Conservation (phyloP, 2,888 invertebrate genomes). For the Drosophila prolongata region DNA sequence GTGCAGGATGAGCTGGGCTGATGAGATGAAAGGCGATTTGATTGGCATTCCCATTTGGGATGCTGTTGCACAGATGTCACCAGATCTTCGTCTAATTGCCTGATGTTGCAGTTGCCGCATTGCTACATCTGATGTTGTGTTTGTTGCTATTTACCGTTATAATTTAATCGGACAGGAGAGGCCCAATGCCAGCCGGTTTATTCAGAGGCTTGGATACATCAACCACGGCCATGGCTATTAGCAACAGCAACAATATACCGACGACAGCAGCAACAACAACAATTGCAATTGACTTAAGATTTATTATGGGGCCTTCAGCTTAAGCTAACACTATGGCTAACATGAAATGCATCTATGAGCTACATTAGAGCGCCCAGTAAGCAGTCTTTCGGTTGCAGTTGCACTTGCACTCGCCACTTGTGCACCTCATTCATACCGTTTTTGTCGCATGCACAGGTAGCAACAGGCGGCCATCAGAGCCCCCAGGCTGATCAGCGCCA, state of each 20-base stretch:
- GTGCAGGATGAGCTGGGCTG: conserved; percentile 1
- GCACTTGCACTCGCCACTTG: conserved; percentile 7
- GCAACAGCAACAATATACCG: conserved; percentile 27
- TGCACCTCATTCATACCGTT: conserved; percentile 80
- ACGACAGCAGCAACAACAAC: conserved; percentile 47
- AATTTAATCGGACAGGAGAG: conserved; percentile 61
- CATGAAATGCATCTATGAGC: conserved; percentile 41
- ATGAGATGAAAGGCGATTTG: conserved; percentile 27
- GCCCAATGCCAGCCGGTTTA: conserved; percentile 51
- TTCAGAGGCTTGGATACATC: conserved; percentile 3
- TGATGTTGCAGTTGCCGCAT: conserved; percentile 31
- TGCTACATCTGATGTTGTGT: conserved; percentile 32
- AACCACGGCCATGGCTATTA: conserved; percentile 10
- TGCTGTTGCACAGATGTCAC: conserved; percentile 45
- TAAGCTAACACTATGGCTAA: conserved; percentile 36
- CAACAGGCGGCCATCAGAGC: conserved; percentile 92
- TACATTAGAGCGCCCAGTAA: conserved; percentile 26
- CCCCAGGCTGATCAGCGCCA: conserved; percentile 92
- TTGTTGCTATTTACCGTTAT: conserved; percentile 72
- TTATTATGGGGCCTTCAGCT: conserved; percentile 59
- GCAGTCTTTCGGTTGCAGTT: conserved; percentile 55
- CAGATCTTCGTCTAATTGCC: conserved; percentile 47
- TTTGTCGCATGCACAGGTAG: conserved; percentile 88
- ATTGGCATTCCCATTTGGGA: conserved; percentile 48
- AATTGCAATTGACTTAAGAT: conserved; percentile 56